A percentile compares a stretch with the other conserved stretches of the same genome.
phyloP scores from a whole-genome alignment of 2,888 invertebrate species.

The Acanthopleura granulata region DNA sequence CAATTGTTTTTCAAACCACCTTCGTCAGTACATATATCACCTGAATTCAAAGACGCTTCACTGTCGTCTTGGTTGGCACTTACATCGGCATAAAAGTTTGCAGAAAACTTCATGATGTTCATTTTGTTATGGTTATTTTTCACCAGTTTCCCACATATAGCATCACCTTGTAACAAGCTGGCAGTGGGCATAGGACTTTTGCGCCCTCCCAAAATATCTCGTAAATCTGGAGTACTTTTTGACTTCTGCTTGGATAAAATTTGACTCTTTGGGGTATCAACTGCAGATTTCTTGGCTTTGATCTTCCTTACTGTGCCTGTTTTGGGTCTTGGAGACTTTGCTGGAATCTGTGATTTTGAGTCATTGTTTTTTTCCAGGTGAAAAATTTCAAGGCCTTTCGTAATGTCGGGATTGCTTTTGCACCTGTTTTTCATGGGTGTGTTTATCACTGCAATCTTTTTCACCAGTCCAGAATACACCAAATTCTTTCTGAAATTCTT shows the following conservation, averaged over 20 bases:
- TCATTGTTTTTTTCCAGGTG: neutral
- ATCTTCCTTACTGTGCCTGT: neutral
- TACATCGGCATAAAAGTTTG: neutral
- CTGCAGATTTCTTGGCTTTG: neutral
- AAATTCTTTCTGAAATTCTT: neutral
- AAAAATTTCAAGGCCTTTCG: neutral
- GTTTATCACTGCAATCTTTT: neutral
- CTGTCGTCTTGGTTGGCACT: neutral
- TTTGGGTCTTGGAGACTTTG: neutral
- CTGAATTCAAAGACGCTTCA: neutral
- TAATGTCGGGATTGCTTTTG: constrained; percentile 1
- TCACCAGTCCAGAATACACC: neutral
- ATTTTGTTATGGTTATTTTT: neutral
- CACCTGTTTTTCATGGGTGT: neutral
- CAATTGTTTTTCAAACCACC: too few species aligned
- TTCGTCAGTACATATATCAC: too few species aligned
- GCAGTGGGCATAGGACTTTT: neutral
- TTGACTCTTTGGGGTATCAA: neutral
- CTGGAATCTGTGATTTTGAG: neutral
- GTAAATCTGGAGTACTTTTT: constrained; percentile 11
- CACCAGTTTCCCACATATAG: neutral
- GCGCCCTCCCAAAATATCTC: neutral
- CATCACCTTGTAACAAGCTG: neutral
- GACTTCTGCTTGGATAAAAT: neutral
- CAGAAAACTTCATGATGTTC: constrained; percentile 5